These are phyloP conservation scores for Aphelenchoides avenae DNA, from an alignment of 1,140 invertebrate species.

Conservation along the genomic window DNA sequence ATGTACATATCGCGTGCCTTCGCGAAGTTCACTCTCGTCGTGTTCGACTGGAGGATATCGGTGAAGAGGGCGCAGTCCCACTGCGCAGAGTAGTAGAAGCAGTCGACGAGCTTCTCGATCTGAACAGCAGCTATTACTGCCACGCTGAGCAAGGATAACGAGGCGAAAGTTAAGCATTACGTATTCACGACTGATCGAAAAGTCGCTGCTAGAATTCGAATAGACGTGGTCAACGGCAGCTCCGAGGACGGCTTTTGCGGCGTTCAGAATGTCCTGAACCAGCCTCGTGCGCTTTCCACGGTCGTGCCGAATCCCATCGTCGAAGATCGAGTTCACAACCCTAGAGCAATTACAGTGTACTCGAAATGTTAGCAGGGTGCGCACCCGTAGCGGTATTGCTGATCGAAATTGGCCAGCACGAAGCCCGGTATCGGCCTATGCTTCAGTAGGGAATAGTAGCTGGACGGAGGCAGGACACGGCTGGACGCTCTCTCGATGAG, in stretches of 20 bases:
- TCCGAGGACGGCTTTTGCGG: conserved; percentile 24
- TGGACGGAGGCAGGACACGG: conserved; percentile 47
- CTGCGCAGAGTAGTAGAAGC: conserved; percentile 24
- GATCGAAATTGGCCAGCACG: conserved; percentile 30
- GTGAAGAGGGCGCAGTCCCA: conserved; percentile 39
- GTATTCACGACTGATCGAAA: conserved; percentile 17
- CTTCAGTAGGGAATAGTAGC: conserved; percentile 45
- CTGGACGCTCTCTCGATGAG: too few species aligned
- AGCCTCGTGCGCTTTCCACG: background rate
- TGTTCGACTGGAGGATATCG: too few species aligned
- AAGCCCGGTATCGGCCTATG: conserved; percentile 30
- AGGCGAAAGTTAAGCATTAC: conserved; percentile 16
- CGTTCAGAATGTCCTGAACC: conserved; percentile 20
- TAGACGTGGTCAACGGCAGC: conserved; percentile 26
- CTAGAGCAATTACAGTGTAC: conserved; percentile 5
- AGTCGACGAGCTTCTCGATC: conserved; percentile 25
- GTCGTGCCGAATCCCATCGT: conserved; percentile 13
- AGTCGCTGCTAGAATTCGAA: background rate
- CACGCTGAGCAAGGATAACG: conserved; percentile 5
- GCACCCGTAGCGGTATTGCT: conserved; percentile 32
- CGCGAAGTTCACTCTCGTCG: too few species aligned
- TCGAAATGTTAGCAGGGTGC: too few species aligned
- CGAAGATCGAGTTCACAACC: conserved; percentile 23
- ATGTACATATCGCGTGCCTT: conserved; percentile 29
- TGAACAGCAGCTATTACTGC: conserved; percentile 3